A percentile compares a stretch with the other conserved stretches of the same genome.
These are phyloP conservation scores for Stylophora pistillata DNA, from an alignment of 64 coral and sea anemone genomes.

Conservation along the genomic window DNA sequence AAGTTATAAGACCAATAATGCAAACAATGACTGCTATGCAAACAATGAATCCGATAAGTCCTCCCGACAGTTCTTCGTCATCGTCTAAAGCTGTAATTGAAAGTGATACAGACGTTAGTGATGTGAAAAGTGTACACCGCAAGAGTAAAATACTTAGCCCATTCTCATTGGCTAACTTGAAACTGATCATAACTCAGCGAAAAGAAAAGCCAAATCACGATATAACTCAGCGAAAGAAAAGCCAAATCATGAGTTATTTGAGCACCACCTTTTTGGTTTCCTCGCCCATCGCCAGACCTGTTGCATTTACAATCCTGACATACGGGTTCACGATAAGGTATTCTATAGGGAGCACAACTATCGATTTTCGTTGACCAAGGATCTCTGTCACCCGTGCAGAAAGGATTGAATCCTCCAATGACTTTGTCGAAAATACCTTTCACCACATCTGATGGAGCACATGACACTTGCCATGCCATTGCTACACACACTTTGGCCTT, in stretches of 20 bases:
- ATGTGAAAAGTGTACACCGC: no score
- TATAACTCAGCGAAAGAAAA: neutral
- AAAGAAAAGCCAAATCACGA: no score
- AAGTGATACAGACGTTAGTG: no score
- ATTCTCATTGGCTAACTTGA: no score
- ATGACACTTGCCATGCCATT: neutral
- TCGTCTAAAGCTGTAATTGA: no score
- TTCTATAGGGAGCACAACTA: neutral
- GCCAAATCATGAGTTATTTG: neutral
- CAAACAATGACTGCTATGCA: no score
- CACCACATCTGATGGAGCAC: neutral
- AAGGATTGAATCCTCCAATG: constrained; percentile 10
- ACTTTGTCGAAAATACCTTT: neutral
- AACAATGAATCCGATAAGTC: no score
- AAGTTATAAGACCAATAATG: no score
- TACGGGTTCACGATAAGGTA: neutral
- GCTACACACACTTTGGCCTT: neutral
- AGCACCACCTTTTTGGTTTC: neutral
- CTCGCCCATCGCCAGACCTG: neutral
- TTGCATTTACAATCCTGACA: neutral
- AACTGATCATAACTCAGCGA: no score
- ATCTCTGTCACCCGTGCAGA: constrained; percentile 1
- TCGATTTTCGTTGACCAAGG: neutral
- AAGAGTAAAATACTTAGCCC: no score
- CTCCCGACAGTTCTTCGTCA: no score